phyloP scores from a whole-genome alignment of 2,888 invertebrate genomes.

The Papilio protenor region DNA sequence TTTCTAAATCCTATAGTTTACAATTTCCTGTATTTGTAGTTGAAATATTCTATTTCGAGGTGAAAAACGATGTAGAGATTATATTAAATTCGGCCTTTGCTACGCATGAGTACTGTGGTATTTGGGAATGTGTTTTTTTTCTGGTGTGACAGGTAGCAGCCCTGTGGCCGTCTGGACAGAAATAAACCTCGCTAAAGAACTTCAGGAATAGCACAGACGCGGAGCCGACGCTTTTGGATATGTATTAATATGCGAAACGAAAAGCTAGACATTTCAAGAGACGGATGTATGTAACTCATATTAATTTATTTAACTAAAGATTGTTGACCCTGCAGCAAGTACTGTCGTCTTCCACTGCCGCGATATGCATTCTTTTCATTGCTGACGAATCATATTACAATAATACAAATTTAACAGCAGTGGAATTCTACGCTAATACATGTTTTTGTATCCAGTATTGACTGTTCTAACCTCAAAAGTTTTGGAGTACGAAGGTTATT shows the following conservation, averaged over 20 bases:
- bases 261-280: constrained; percentile 44
- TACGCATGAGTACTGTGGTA: background rate
- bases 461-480: background rate
- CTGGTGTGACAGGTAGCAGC: constrained; percentile 37
- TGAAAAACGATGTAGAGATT: too few species aligned
- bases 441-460: too few species aligned
- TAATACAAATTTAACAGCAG: background rate
- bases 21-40: background rate
- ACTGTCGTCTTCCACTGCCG: background rate
- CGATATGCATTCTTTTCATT: background rate
- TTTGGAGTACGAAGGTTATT: background rate
- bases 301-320: constrained; percentile 38
- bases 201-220: constrained; percentile 56
- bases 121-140: background rate
- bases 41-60: background rate
- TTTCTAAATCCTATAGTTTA: background rate
- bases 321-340: constrained; percentile 34
- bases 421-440: too few species aligned
- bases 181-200: constrained; percentile 48
- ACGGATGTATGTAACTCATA: constrained; percentile 36
- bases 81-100: too few species aligned
- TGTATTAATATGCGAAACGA: constrained; percentile 54
- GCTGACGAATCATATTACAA: background rate
- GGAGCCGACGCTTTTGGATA: constrained; percentile 51
- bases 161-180: constrained; percentile 52